Evolutionary conservation across 2,797 vertebrate species (phyloP).

Genomic region (Cyclura pinguis): DNA sequence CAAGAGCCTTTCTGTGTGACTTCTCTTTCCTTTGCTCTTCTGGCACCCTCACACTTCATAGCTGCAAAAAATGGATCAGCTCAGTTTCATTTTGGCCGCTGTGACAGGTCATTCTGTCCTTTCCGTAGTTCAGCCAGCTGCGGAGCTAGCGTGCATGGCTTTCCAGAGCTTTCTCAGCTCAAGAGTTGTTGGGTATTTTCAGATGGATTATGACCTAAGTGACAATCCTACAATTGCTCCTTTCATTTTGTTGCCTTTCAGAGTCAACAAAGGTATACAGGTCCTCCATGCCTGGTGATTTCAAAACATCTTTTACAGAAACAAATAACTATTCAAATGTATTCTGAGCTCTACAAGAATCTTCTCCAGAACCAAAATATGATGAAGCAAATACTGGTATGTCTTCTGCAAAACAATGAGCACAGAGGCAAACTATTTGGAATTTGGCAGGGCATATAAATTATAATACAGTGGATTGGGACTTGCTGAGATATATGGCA

Average conservation of each 20-base stretch:
- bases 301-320: background rate
- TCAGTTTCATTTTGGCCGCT: conserved; percentile 31
- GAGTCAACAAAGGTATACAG: conserved; percentile 8
- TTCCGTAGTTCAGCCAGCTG: background rate
- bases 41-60: conserved; percentile 15
- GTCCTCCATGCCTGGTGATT: background rate
- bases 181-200: conserved; percentile 25
- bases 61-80: conserved; percentile 2
- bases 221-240: background rate
- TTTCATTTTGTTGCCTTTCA: background rate
- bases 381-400: background rate
- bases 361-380: background rate
- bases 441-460: background rate
- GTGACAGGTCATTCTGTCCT: background rate
- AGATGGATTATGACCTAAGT: background rate
- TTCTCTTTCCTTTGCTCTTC: background rate
- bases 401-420: background rate
- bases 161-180: conserved; percentile 19
- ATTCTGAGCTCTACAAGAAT: background rate
- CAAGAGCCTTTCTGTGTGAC: background rate
- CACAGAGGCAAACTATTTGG: background rate
- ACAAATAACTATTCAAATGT: background rate
- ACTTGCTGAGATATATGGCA: background rate
- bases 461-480: background rate
- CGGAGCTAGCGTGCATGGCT: background rate